phyloP scores from a whole-genome alignment of 2,888 invertebrate genomes.

The Ormyrus pomaceus region DNA sequence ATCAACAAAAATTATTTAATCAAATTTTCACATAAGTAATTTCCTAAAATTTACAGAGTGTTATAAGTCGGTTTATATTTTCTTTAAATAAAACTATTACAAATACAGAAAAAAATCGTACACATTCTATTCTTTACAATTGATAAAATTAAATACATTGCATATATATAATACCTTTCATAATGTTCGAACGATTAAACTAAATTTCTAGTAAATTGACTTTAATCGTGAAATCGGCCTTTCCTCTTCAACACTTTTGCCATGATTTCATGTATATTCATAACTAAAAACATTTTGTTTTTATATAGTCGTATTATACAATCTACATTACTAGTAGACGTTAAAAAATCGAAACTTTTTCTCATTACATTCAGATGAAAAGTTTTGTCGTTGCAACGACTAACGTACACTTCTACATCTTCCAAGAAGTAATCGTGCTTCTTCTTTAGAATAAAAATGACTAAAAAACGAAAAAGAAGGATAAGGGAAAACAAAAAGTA shows the following conservation, averaged over 20 bases:
- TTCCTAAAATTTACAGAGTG: slow-evolving; percentile 40
- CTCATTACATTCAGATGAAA: slow-evolving; percentile 35
- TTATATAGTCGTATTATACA: slow-evolving; percentile 38
- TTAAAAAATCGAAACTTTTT: slow-evolving; percentile 39
- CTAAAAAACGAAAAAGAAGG: slow-evolving; percentile 8
- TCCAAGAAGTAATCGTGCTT: slow-evolving; percentile 4
- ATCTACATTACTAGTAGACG: slow-evolving; percentile 32
- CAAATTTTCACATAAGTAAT: slow-evolving; percentile 32
- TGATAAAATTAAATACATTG: slow-evolving; percentile 27
- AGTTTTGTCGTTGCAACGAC: neutral
- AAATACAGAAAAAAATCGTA: slow-evolving; percentile 22
- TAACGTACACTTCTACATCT: neutral
- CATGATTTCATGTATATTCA: slow-evolving; percentile 30
- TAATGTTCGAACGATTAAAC: slow-evolving; percentile 29
- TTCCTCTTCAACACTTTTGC: slow-evolving; percentile 3
- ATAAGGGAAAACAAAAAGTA: slow-evolving; percentile 10
- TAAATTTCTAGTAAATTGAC: slow-evolving; percentile 40
- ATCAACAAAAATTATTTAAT: slow-evolving; percentile 39
- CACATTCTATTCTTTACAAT: slow-evolving; percentile 26
- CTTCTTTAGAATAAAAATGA: neutral
- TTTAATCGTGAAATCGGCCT: slow-evolving; percentile 31
- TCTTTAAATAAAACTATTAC: slow-evolving; percentile 21
- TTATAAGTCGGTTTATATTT: slow-evolving; percentile 19
- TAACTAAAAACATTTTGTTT: slow-evolving; percentile 42
- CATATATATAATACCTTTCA: neutral